Percentiles rank a stretch among this genome's conserved stretches.
Evolutionary conservation across 1,140 invertebrate genomes (phyloP).

Genomic region (Achatina immaculata): DNA sequence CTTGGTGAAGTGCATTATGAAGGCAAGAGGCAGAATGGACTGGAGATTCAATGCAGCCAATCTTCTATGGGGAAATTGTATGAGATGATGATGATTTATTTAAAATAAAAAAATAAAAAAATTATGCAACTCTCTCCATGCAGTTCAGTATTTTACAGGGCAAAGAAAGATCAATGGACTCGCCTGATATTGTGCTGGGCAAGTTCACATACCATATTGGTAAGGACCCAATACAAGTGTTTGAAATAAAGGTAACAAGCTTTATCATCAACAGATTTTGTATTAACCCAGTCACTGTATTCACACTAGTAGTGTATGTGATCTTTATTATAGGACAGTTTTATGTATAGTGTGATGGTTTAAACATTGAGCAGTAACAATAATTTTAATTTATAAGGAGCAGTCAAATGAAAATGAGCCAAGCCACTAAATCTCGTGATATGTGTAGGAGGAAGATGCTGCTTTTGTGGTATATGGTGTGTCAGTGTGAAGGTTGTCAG

Average conservation of each 20-base stretch:
- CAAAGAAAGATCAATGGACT: slow-evolving; percentile 75
- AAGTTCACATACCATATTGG: slow-evolving; percentile 82
- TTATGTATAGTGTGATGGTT: background rate
- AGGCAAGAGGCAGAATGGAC: no score
- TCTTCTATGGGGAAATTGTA: no score
- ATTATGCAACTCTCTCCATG: background rate
- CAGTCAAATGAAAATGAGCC: no score
- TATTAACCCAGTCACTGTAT: background rate
- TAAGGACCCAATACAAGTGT: slow-evolving; percentile 89
- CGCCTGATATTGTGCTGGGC: slow-evolving; percentile 83
- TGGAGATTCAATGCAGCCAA: no score
- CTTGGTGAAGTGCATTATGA: no score
- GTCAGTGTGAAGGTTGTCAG: no score
- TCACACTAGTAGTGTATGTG: no score
- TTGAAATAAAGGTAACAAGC: slow-evolving; percentile 78
- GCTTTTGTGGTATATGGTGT: background rate
- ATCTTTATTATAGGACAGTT: background rate
- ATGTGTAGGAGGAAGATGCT: background rate
- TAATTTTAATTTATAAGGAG: background rate
- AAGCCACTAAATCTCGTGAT: no score
- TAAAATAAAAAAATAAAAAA: background rate
- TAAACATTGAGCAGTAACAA: background rate
- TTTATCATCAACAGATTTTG: background rate
- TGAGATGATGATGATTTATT: no score
- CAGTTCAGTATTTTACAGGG: slow-evolving; percentile 12